phyloP scores from a whole-genome alignment of 2,113 vertebrate species.

The Chitala chitala region DNA sequence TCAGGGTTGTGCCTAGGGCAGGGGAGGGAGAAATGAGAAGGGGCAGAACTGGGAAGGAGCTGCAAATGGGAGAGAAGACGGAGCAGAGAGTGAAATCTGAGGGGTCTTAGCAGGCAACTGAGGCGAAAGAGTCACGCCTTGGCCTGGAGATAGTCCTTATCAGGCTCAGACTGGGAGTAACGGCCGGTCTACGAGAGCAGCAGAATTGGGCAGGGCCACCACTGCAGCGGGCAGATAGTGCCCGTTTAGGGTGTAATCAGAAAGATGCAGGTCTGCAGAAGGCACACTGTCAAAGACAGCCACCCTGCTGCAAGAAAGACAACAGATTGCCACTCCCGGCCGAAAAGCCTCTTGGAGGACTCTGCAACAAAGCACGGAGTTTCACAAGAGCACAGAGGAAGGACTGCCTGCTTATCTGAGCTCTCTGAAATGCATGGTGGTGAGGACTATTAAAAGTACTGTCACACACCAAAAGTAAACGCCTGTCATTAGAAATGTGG shows the following conservation, averaged over 20 bases:
- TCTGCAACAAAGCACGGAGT: constrained; percentile 26
- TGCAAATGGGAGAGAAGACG: constrained; percentile 3
- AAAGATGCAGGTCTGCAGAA: constrained; percentile 4
- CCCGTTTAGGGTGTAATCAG: constrained; percentile 21
- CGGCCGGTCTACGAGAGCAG: constrained; percentile 54
- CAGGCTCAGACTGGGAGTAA: constrained; percentile 67
- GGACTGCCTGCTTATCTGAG: constrained; percentile 23
- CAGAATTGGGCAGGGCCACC: constrained; percentile 47
- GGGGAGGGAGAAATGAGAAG: not conserved
- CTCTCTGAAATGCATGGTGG: constrained; percentile 6
- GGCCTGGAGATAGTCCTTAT: constrained; percentile 79
- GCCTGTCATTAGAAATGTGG: not conserved
- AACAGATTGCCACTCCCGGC: constrained; percentile 51
- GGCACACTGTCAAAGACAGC: not conserved
- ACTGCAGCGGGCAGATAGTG: constrained; percentile 46
- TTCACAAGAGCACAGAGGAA: constrained; percentile 26
- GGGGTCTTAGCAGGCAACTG: constrained; percentile 51
- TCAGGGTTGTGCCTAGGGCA: not conserved
- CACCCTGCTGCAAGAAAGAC: constrained; percentile 25
- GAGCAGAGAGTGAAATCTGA: constrained; percentile 69
- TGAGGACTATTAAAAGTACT: constrained; percentile 11
- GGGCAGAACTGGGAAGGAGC: not conserved
- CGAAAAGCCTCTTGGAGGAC: constrained; percentile 9
- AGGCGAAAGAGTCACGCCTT: constrained; percentile 43
- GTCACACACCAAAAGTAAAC: constrained; percentile 26